Conservation (phyloP, 2,113 vertebrate species). For the Saccopteryx leptura region DNA sequence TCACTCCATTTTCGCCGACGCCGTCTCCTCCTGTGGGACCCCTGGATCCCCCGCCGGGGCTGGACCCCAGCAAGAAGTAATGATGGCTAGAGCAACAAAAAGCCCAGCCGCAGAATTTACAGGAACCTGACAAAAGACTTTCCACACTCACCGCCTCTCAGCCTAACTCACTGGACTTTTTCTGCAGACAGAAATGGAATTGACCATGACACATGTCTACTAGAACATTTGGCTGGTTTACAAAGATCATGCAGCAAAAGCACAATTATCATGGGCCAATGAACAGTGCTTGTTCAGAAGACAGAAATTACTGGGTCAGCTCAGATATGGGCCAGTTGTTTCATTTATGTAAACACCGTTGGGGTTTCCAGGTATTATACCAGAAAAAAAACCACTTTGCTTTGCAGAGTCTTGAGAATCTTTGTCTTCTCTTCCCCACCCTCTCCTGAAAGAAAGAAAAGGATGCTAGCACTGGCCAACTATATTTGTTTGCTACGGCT, state of each 20-base stretch:
- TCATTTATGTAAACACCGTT: not conserved
- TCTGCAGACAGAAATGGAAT: not conserved
- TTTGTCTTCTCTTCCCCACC: not conserved
- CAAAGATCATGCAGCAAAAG: not conserved
- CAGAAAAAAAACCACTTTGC: not conserved
- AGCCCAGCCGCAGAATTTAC: not conserved
- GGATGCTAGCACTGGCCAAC: not conserved
- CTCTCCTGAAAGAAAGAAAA: not conserved
- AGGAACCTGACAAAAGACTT: not conserved
- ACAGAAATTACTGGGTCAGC: not conserved
- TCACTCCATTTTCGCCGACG: too few species aligned
- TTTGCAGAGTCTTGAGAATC: not conserved
- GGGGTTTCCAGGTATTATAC: not conserved
- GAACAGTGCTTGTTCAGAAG: not conserved
- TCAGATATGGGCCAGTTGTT: not conserved
- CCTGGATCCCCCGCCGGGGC: too few species aligned
- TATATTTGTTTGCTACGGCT: not conserved
- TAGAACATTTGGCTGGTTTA: not conserved
- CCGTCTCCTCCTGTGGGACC: too few species aligned
- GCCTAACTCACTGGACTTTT: not conserved
- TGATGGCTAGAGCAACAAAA: not conserved
- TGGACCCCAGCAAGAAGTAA: too few species aligned
- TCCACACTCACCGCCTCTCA: not conserved
- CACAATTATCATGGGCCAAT: not conserved
- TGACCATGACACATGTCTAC: accelerated